Evolutionary conservation across 2,888 invertebrate genomes (phyloP), one percentile per base, ranked within the genome.

Genomic region (Campoplex nolae): DNA sequence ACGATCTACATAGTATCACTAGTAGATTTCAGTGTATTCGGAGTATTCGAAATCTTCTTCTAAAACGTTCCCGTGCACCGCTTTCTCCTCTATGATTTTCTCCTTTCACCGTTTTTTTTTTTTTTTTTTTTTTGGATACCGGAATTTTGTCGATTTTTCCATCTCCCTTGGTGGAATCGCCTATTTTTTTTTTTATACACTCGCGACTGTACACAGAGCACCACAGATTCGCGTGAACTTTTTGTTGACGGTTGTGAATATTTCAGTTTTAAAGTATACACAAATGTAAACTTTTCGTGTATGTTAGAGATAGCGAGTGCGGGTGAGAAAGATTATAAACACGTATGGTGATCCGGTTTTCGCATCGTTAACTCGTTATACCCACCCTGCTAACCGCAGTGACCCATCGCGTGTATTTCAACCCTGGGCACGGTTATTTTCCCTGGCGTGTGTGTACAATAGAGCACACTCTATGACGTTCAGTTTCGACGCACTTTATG

Each of bases 401-500:
- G 62, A 73, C 81, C 78, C 68, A 68, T 71, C 68, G 78, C 75
- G 58, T 70, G 62, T 28, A 70, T 70, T 79, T 73, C 42, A 67
- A 51, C 73, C 54, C 32, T 67, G 54, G 45, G 65, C 35, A 32
- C 51, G 74, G 73, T 78, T 78, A 84, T 84, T 84, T 71, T 74
- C 78, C 23, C 74, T 56, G 28, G 54, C 32, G 48, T 67, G 45
- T 58, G 54, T 23, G 23, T 56, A 68, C 28, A 48, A 77, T 65
- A 54, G 51, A 45, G 7, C 45, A 42, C 54, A 65, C 78, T 76
- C 78, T 76, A 56, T 35, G 67, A 78, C 45, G 78, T 75, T 70
- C 83, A 74, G 51, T 65, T 70, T 83, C 74, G 68, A 74, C 45
- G 58, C 71, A 84, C 51, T 65, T 80, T 51, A 75, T 75, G 75